phyloP scores from a whole-genome alignment of 2,113 vertebrate genomes.

The Menura novaehollandiae region DNA sequence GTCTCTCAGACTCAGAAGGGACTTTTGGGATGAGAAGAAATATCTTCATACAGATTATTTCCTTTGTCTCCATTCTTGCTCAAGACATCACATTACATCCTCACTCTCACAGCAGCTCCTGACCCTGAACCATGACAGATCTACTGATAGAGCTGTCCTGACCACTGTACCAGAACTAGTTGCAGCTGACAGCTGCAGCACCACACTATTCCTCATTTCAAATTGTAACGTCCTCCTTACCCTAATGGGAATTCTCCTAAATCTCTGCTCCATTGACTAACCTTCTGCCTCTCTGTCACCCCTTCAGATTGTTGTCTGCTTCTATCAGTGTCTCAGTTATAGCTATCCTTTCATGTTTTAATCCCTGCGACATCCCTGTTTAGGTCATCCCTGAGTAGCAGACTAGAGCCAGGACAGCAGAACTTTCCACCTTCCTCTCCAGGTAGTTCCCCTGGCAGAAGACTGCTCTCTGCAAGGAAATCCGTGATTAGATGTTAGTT shows the following conservation, averaged over 20 bases:
- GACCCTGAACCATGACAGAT: background rate
- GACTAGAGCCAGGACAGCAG: background rate
- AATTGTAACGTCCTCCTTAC: background rate
- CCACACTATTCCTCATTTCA: background rate
- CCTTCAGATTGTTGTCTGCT: background rate
- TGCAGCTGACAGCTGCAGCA: background rate
- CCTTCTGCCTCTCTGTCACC: background rate
- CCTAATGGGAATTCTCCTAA: background rate
- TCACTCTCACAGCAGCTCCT: background rate
- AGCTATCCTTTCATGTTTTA: background rate
- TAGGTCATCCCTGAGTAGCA: background rate
- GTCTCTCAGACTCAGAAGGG: background rate
- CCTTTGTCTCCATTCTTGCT: background rate
- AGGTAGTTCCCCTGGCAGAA: background rate
- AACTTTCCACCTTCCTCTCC: background rate
- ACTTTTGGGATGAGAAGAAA: background rate
- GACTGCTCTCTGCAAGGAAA: background rate
- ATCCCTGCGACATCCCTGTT: background rate
- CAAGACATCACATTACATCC: background rate
- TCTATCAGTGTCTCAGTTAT: background rate
- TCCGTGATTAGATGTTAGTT: background rate
- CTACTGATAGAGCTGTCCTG: background rate
- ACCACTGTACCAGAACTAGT: background rate
- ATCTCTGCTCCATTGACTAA: background rate
- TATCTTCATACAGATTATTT: background rate